These are phyloP conservation scores for Hoplias malabaricus DNA, from an alignment of 2,113 vertebrate genomes.

Conservation along the genomic window DNA sequence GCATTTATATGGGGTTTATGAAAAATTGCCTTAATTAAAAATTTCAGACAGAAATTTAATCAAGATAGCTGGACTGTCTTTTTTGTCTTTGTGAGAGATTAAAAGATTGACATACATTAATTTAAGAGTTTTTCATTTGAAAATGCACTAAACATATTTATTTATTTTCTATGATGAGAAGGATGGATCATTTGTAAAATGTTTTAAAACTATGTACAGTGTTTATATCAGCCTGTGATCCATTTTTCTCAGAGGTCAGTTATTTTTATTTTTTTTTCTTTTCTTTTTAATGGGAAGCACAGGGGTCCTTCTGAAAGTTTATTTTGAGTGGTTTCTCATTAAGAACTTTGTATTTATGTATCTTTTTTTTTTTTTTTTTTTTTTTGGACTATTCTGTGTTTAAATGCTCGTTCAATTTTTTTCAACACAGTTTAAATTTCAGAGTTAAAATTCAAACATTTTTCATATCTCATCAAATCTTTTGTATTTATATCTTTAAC, in stretches of 20 bases:
- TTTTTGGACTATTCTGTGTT: constrained; percentile 76
- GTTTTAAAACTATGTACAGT: constrained; percentile 68
- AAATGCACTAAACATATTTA: constrained; percentile 82
- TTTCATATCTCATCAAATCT: constrained; percentile 58
- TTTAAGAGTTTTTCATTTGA: constrained; percentile 73
- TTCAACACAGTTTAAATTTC: constrained; percentile 63
- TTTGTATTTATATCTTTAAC: constrained; percentile 75
- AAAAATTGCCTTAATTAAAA: constrained; percentile 17
- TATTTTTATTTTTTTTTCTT: no score
- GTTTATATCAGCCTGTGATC: constrained; percentile 48
- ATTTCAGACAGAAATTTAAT: constrained; percentile 24
- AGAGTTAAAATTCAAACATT: constrained; percentile 54
- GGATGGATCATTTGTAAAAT: constrained; percentile 68
- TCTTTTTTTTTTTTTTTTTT: constrained; percentile 62
- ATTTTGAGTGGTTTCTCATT: constrained; percentile 50
- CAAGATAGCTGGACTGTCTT: constrained; percentile 80
- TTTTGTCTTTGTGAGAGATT: constrained; percentile 51
- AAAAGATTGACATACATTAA: constrained; percentile 68
- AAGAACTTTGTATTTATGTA: constrained; percentile 72
- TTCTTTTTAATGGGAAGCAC: constrained; percentile 61
- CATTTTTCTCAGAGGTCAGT: constrained; percentile 31
- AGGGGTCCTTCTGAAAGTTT: constrained; percentile 67
- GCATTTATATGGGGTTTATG: not conserved
- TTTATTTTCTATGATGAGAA: constrained; percentile 75
- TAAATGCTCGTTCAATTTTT: constrained; percentile 68